phyloP scores from a whole-genome alignment of 2,113 vertebrate genomes.

The Brachypteracias leptosomus region DNA sequence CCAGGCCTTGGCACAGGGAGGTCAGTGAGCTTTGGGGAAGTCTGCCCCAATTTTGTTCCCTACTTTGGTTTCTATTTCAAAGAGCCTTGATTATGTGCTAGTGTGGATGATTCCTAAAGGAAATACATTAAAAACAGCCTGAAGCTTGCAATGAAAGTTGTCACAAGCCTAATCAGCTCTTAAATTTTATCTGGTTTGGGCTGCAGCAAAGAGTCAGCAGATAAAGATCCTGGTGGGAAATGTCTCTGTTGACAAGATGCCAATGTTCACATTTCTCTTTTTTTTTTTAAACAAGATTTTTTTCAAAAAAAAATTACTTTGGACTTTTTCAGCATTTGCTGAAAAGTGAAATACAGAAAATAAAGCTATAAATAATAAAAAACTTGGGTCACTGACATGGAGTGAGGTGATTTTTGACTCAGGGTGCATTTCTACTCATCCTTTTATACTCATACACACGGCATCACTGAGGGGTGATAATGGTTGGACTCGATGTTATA shows the following conservation, averaged over 20 bases:
- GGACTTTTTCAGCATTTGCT: neutral
- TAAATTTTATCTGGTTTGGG: neutral
- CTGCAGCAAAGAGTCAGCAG: neutral
- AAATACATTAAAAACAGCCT: neutral
- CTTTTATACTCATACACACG: neutral
- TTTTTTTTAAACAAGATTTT: too few species aligned
- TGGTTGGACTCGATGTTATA: too few species aligned
- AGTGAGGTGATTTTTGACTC: neutral
- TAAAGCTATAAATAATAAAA: neutral
- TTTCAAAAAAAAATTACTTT: neutral
- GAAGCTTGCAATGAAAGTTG: neutral
- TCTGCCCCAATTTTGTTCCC: neutral
- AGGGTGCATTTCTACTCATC: neutral
- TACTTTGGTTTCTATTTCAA: neutral
- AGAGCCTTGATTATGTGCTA: neutral
- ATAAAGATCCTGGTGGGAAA: neutral
- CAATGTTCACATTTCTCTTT: neutral
- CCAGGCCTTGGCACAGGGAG: too few species aligned
- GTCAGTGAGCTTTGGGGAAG: fast-evolving
- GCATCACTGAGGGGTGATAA: neutral
- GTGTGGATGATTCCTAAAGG: neutral
- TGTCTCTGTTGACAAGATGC: neutral
- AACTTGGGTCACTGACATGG: neutral
- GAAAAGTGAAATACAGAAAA: neutral
- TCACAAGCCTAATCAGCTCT: neutral